phyloP scores from a whole-genome alignment of 2,888 invertebrate species.

The Orthosia cruda region DNA sequence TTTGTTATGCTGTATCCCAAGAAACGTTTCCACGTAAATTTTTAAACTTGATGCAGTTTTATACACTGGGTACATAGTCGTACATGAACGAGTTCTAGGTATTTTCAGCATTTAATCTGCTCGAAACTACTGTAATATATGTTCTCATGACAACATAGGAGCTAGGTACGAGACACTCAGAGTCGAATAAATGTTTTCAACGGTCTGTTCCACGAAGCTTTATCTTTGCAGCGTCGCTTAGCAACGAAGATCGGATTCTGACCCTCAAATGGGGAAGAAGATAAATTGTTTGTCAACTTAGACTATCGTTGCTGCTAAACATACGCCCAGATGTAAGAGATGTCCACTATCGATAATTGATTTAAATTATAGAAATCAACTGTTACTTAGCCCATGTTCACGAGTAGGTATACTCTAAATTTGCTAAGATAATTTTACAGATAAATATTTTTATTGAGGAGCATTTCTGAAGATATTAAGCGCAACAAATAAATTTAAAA shows the following conservation, averaged over 20 bases:
- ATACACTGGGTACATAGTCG: background rate
- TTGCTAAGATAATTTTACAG: too few relatives aligned
- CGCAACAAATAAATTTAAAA: too few relatives aligned
- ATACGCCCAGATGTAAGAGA: background rate
- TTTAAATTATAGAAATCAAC: background rate
- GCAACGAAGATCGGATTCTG: conserved; percentile 35
- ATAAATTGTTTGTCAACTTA: conserved; percentile 42
- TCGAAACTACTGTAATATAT: conserved; percentile 31
- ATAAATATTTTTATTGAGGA: too few relatives aligned
- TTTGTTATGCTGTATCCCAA: background rate
- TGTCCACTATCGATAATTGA: background rate
- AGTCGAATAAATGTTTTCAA: background rate
- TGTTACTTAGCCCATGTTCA: background rate
- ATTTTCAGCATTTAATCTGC: background rate
- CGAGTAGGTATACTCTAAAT: background rate
- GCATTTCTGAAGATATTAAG: too few relatives aligned
- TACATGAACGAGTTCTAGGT: background rate
- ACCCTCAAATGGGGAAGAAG: conserved; percentile 47
- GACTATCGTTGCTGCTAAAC: conserved; percentile 6
- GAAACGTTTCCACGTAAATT: background rate
- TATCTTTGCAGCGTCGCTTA: conserved; percentile 44
- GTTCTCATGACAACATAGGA: conserved; percentile 7
- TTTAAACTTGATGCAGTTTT: background rate
- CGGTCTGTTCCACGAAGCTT: conserved; percentile 21
- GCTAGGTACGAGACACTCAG: background rate